These are phyloP conservation scores for Nineta flava DNA, from an alignment of 2,888 invertebrate genomes.

Conservation along the genomic window DNA sequence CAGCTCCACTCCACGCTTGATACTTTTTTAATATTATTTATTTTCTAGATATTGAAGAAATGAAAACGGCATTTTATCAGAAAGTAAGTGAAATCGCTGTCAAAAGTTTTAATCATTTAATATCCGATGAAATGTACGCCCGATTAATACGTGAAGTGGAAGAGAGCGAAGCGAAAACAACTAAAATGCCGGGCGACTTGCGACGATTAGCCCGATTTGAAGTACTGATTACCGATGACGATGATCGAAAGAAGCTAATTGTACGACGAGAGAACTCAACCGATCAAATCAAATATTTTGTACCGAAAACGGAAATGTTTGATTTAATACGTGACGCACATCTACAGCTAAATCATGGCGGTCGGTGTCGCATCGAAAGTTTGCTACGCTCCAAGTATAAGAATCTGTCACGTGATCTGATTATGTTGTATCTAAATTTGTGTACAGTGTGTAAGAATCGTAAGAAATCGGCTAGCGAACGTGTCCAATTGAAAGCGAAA, in stretches of 20 bases:
- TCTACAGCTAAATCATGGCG: not conserved
- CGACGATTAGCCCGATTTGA: not conserved
- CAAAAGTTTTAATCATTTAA: not conserved
- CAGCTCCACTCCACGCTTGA: no score
- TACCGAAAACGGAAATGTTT: not conserved
- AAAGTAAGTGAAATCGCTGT: not conserved
- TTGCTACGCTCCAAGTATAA: not conserved
- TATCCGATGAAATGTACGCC: not conserved
- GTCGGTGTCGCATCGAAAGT: not conserved
- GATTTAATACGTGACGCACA: not conserved
- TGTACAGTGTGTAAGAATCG: not conserved
- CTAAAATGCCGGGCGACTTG: not conserved
- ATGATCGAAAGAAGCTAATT: not conserved
- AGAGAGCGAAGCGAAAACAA: not conserved
- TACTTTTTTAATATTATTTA: not conserved
- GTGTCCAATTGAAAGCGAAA: no score
- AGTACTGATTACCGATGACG: not conserved
- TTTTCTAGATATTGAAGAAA: conserved; percentile 1
- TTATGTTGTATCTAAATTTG: not conserved
- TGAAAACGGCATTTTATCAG: not conserved
- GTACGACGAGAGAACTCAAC: not conserved
- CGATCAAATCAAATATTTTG: not conserved
- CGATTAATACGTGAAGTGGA: not conserved
- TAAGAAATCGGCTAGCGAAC: not conserved
- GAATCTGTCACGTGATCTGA: not conserved